A percentile compares a stretch with the other conserved stretches of the same genome.
These are phyloP conservation scores for human (Homo sapiens) DNA, from an alignment of 2,113 vertebrate genomes.

Conservation along the genomic window GRCh38 chr15:69200501-69201000, in stretches of 20 bases:
- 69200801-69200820: neutral
- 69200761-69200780: neutral
- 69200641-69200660: neutral
- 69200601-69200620: neutral
- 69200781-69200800: neutral
- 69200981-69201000: neutral
- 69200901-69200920: neutral
- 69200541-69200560: slow-evolving; percentile 35
- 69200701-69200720: neutral
- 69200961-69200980: neutral
- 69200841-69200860: neutral
- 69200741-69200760: neutral
- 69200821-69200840: neutral
- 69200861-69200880: neutral
- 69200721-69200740: neutral
- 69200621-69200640: slow-evolving; percentile 23
- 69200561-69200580: neutral
- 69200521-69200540: slow-evolving; percentile 7
- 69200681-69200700: neutral
- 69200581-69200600: slow-evolving; percentile 3
- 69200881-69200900: neutral
- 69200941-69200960: neutral
- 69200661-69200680: neutral
- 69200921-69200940: neutral
- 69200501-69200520: neutral